Evolutionary conservation across 2,113 vertebrate species (phyloP), one percentile per base, ranked within the genome.

Genomic region (Eublepharis macularius): DNA sequence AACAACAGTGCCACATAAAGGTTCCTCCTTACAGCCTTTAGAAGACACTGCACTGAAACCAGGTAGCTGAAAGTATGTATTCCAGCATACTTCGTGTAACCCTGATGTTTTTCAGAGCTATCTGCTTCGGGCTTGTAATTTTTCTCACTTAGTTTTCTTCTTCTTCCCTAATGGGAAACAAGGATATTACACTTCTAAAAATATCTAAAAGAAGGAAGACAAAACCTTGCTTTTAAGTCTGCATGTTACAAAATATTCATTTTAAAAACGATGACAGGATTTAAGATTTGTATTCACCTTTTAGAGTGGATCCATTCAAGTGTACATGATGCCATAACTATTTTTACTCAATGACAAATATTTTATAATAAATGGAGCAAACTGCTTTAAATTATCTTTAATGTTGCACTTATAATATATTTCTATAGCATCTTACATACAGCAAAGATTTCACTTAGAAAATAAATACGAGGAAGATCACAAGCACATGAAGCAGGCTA

Each of bases 311-410:
- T 76, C 83, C 34, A 84, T 92, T 90, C 87, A 49, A 81, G 91
- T 89, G 81, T 90, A 93, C 86, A 93, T n/a, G 78, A 89, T 82
- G 89, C 83, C 73, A 88, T 91, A 92, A 92, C 91, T 85, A 82
- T 89, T 92, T 91, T 88, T 85, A 87, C 57, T 89, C 87, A 57
- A 11, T 66, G 82, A 89, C 85, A 90, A 92, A 89, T 72, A 90
- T 51, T 87, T 92, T n/a, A 74, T 83, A 90, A 89, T 29, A 76
- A 69, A 89, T 88, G 83, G 87, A 92, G 76, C 72, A 80, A 87
- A 63, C 83, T 89, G 68, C 41, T 87, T 90, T 79, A 76, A 91
- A 91, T 12, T 1, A 76, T 75, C 60, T 43, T 80, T 77, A 89
- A 66, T 49, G 87, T 82, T 85, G 80, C 1, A 65, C 75, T 87